Conservation (phyloP, 2,888 invertebrate genomes). For the Drosophila prostipennis region DNA sequence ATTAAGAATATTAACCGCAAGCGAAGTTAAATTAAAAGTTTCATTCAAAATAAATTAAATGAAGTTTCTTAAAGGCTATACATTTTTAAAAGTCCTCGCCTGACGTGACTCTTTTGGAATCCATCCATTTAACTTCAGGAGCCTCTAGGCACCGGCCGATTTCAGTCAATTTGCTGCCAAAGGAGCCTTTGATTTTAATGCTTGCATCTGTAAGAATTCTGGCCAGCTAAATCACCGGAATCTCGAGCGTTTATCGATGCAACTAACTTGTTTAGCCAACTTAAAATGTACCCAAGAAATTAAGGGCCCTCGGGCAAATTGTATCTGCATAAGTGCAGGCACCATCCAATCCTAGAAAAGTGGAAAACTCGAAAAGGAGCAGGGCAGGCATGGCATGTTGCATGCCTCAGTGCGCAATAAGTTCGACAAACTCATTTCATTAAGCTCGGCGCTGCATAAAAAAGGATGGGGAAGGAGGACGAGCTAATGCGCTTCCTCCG, state of each 20-base stretch:
- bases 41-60: background rate
- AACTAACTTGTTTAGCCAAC: slow-evolving; percentile 33
- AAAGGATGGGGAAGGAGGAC: slow-evolving; percentile 42
- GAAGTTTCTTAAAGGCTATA: background rate
- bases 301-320: slow-evolving; percentile 29
- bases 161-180: slow-evolving; percentile 21
- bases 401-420: slow-evolving; percentile 73
- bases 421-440: slow-evolving; percentile 77
- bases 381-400: slow-evolving; percentile 59
- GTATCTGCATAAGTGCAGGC: slow-evolving; percentile 40
- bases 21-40: no score
- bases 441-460: slow-evolving; percentile 72
- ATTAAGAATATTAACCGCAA: no score
- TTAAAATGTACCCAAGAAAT: slow-evolving; percentile 30
- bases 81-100: background rate
- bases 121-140: slow-evolving; percentile 9
- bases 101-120: background rate
- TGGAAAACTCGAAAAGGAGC: slow-evolving; percentile 2
- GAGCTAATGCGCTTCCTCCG: slow-evolving; percentile 56
- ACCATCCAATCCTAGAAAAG: slow-evolving; percentile 3
- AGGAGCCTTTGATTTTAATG: slow-evolving; percentile 3
- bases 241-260: slow-evolving; percentile 13
- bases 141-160: slow-evolving; percentile 1
- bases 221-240: background rate
- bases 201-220: background rate